These are phyloP conservation scores for Antigone vipio DNA, from an alignment of 2,113 vertebrate species.

Conservation along the genomic window DNA sequence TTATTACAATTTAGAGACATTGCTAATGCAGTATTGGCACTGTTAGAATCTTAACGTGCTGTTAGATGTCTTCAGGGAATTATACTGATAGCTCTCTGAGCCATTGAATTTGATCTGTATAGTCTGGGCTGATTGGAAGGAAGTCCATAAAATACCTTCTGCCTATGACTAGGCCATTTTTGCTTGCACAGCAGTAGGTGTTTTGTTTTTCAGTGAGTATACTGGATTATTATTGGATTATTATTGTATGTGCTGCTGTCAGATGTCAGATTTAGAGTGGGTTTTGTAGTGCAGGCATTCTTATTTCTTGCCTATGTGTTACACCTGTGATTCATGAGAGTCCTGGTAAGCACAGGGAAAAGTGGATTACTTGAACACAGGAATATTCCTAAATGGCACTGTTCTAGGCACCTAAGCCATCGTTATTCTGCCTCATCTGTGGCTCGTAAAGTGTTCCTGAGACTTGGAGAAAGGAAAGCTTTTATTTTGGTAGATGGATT, in stretches of 20 bases:
- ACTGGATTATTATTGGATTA: neutral
- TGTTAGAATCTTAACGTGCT: neutral
- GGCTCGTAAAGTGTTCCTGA: neutral
- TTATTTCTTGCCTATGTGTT: neutral
- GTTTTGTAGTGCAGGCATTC: neutral
- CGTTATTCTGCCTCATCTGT: neutral
- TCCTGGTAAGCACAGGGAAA: neutral
- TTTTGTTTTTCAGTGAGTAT: neutral
- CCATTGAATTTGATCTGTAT: neutral
- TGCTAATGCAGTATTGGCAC: neutral
- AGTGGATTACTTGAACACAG: neutral
- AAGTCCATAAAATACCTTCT: neutral
- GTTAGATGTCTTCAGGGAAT: neutral
- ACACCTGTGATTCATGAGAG: neutral
- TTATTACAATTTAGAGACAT: rapidly evolving
- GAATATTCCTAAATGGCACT: neutral
- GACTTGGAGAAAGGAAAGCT: neutral
- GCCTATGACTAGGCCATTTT: neutral
- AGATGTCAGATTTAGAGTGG: neutral
- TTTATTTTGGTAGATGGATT: neutral
- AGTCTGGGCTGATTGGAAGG: neutral
- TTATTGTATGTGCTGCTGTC: neutral
- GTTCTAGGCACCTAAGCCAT: neutral
- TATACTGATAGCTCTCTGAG: neutral
- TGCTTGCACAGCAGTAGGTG: neutral